A percentile compares a stretch with the other conserved stretches of the same genome.
phyloP scores from a whole-genome alignment of 2,797 vertebrate genomes.

The Acrocephalus scirpaceus region DNA sequence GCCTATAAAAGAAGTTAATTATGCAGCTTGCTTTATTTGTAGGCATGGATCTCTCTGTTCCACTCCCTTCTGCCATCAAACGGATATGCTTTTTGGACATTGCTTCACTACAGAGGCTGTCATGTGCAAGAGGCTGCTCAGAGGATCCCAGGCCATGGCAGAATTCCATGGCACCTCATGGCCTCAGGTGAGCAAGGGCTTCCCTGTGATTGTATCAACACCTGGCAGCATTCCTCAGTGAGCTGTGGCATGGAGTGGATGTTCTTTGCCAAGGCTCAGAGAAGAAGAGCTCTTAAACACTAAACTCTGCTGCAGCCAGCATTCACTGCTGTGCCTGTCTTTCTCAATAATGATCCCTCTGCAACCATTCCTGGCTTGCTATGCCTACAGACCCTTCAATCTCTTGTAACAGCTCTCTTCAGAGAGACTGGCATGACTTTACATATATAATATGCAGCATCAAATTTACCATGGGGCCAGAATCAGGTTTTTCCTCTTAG shows the following conservation, averaged over 20 bases:
- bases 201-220: not conserved
- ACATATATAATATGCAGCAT: not conserved
- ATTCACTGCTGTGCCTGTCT: not conserved
- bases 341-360: not conserved
- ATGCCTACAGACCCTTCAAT: not conserved
- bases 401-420: not conserved
- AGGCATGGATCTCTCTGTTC: not conserved
- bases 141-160: not conserved
- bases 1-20: not conserved
- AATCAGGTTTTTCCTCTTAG: conserved; percentile 9
- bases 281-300: not conserved
- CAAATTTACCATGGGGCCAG: not conserved
- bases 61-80: not conserved
- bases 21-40: not conserved
- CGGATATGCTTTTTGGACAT: not conserved
- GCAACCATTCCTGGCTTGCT: not conserved
- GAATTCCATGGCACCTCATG: not conserved
- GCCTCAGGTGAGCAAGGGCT: not conserved
- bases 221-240: not conserved
- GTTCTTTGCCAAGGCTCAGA: not conserved
- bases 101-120: not conserved
- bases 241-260: not conserved
- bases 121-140: not conserved
- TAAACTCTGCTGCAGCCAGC: not conserved
- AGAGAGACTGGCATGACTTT: not conserved